phyloP scores from a whole-genome alignment of 2,888 invertebrate genomes.

The Coleophora deauratella region DNA sequence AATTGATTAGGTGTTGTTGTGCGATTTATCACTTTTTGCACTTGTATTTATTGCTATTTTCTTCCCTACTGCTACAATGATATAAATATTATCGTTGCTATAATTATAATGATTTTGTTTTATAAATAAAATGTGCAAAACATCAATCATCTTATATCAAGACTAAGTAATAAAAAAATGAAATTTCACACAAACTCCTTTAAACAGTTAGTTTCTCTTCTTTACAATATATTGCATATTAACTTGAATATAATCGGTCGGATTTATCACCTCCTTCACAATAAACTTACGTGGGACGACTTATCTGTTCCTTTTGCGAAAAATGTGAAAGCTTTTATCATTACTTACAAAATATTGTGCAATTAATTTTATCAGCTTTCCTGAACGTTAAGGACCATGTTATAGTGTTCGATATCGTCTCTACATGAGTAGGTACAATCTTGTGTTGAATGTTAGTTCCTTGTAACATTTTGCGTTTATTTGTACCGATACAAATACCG shows the following conservation, averaged over 20 bases:
- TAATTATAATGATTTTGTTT: too few species aligned
- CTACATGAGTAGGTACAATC: neutral
- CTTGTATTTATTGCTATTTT: neutral
- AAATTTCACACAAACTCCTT: neutral
- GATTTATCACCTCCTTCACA: neutral
- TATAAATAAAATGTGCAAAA: neutral
- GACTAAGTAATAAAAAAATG: too few species aligned
- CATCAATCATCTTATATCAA: neutral
- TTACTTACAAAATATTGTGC: slow-evolving; percentile 13
- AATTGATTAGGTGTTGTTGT: slow-evolving; percentile 12
- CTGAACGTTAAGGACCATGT: slow-evolving; percentile 4
- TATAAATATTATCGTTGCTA: too few species aligned
- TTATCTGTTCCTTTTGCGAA: neutral
- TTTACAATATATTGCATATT: neutral
- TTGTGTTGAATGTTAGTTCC: too few species aligned
- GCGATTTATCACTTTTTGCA: slow-evolving; percentile 1
- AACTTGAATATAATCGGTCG: neutral
- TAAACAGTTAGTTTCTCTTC: neutral
- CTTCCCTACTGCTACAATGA: neutral
- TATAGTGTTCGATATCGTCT: neutral
- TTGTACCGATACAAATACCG: too few species aligned
- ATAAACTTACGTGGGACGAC: neutral
- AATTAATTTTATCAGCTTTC: slow-evolving; percentile 15
- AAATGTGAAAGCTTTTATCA: neutral
- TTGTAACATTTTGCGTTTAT: too few species aligned